Base-by-base conservation (phyloP, 2,113 vertebrate genomes). In the Periophthalmus modestus region DNA sequence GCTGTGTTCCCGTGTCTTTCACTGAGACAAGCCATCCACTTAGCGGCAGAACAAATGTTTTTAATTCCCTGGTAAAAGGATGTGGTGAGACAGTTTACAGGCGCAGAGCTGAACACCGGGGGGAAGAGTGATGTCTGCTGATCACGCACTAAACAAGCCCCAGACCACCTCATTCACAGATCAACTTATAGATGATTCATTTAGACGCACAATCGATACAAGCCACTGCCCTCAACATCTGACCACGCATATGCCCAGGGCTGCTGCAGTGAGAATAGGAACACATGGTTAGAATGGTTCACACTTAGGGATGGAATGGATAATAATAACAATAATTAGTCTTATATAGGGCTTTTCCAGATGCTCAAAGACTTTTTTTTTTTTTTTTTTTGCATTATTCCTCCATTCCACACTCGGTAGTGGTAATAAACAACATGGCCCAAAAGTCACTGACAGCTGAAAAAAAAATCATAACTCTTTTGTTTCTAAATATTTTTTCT, bases 141-240 rank as follows among this genome's bases (percentile, higher is more conserved):
- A 90, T 87, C 78, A 73, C 62, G 78, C 80, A 79, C 57, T 68
- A 66, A 71, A 74, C 79, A n/a, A 24, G 73, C 79, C 75, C 74
- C 75, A 87, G 80, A 86, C 83, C 77, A 84, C 80, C 87, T 81
- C 68, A 75, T 82, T 21, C 63, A 72, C 76, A 79, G 82, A 87
- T 88, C 78, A 83, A 77, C 71, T 85, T 85, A 87, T 83, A 71
- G 83, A 67, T 87, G 75, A 91, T 89, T 86, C 69, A 88, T 89
- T 84, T 74, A 71, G 82, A 88, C 77, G 21, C 69, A 12, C 65
- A 79, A 88, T 88, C 89, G 78, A 85, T 89, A 66, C 2, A 1
- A 47, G 18, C 28, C n/a, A 69, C 34, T 72, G 72, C 73, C 79
- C 81, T 74, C 24, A 6, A 71, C 78, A 73, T 71, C 78, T 57